phyloP scores from a whole-genome alignment of 2,797 vertebrate genomes.

The Oreonectes daqikongensis region DNA sequence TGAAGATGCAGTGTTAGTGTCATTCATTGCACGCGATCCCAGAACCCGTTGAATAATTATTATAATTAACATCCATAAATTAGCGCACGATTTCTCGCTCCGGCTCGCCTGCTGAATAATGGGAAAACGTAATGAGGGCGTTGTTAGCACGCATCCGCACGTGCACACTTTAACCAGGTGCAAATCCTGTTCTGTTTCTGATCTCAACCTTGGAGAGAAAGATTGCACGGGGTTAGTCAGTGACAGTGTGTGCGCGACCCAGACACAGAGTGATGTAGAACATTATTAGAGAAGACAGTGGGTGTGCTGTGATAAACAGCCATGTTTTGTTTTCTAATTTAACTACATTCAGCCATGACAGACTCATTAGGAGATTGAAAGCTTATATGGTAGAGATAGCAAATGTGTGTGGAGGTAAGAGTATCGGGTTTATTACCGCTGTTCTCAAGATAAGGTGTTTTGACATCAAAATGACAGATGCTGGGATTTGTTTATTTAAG shows the following conservation, averaged over 20 bases:
- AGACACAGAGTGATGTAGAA: slow-evolving; percentile 46
- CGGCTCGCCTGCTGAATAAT: slow-evolving; percentile 33
- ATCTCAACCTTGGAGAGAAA: slow-evolving; percentile 54
- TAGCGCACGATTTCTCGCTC: slow-evolving; percentile 37
- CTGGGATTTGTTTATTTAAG: slow-evolving; percentile 12
- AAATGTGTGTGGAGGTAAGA: slow-evolving; percentile 25
- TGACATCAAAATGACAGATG: slow-evolving; percentile 51
- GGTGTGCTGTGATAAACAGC: slow-evolving; percentile 33
- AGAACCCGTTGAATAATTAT: slow-evolving; percentile 50
- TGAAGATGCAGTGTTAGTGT: slow-evolving; percentile 35
- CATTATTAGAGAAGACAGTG: slow-evolving; percentile 39
- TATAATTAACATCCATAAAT: slow-evolving; percentile 60
- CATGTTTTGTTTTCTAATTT: slow-evolving; percentile 67
- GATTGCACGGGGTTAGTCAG: slow-evolving; percentile 31
- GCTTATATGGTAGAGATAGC: slow-evolving; percentile 60
- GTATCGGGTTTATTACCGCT: slow-evolving; percentile 51
- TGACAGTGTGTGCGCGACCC: neutral
- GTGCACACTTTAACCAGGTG: slow-evolving; percentile 24
- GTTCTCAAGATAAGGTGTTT: slow-evolving; percentile 44
- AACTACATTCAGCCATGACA: slow-evolving; percentile 64
- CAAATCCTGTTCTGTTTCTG: slow-evolving; percentile 24
- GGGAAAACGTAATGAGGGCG: slow-evolving; percentile 44
- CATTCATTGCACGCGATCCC: slow-evolving; percentile 44
- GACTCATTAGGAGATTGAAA: slow-evolving; percentile 70
- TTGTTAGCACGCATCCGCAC: slow-evolving; percentile 19